These are phyloP conservation scores for Oxygymnocypris stewartii DNA, from an alignment of 2,113 vertebrate species.

Conservation along the genomic window DNA sequence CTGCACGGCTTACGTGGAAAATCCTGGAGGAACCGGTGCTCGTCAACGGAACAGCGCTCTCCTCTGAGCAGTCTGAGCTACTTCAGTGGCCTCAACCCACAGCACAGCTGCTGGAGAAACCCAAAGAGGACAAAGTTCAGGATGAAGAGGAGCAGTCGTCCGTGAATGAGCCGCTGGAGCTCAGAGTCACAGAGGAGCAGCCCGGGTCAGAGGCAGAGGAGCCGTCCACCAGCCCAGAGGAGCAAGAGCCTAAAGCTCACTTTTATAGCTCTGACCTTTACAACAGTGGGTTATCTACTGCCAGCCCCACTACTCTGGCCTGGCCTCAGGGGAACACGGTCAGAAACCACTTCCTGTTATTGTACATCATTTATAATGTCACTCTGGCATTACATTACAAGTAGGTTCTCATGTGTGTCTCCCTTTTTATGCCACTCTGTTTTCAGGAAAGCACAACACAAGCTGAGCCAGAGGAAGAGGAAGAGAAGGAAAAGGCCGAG, in stretches of 20 bases:
- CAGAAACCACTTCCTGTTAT: slow-evolving; percentile 22
- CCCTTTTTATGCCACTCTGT: slow-evolving; percentile 7
- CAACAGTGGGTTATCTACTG: slow-evolving; percentile 51
- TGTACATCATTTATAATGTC: neutral
- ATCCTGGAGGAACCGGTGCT: slow-evolving; percentile 80
- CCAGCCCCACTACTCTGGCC: neutral
- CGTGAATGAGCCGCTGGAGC: slow-evolving; percentile 44
- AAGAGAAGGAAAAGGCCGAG: slow-evolving; percentile 53
- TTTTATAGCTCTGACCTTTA: slow-evolving; percentile 66
- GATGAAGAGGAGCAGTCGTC: slow-evolving; percentile 60
- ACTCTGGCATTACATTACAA: neutral
- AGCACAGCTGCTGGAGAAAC: slow-evolving; percentile 62
- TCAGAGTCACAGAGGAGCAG: slow-evolving; percentile 56
- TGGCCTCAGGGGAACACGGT: slow-evolving; percentile 63
- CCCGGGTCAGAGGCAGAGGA: slow-evolving; percentile 48
- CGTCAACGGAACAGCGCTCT: slow-evolving; percentile 76
- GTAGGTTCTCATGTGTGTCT: neutral
- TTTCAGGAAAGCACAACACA: slow-evolving; percentile 65
- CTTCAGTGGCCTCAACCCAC: slow-evolving; percentile 58
- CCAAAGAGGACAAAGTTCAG: slow-evolving; percentile 54
- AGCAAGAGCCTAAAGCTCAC: slow-evolving; percentile 60
- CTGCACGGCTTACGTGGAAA: slow-evolving; percentile 84
- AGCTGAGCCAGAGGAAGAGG: slow-evolving; percentile 52
- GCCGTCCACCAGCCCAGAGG: slow-evolving; percentile 49
- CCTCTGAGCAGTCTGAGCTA: slow-evolving; percentile 52